Evolutionary conservation across 2,888 invertebrate genomes (phyloP).

Genomic region (Drosophila greeni): DNA sequence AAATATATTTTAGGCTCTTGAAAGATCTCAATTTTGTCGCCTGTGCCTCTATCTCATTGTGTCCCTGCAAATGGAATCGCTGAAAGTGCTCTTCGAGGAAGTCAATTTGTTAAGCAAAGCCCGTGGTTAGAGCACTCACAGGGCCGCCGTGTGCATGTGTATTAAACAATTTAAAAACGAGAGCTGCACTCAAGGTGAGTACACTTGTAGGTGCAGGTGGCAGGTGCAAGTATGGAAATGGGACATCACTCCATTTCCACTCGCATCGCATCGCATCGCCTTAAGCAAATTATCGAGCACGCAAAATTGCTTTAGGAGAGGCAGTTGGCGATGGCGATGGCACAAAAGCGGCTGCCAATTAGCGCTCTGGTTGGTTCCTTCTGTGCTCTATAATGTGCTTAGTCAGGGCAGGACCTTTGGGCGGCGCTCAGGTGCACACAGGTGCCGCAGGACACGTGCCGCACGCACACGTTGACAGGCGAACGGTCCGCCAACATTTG

Average conservation of each 20-base stretch:
- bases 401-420: constrained; percentile 62
- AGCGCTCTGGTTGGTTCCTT: constrained; percentile 51
- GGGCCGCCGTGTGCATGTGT: constrained; percentile 16
- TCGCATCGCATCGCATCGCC: constrained; percentile 43
- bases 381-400: constrained; percentile 57
- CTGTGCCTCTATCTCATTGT: constrained; percentile 8
- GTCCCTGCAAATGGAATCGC: constrained; percentile 9
- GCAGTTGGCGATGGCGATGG: constrained; percentile 37
- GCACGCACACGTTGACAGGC: constrained; percentile 24
- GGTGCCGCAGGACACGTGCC: constrained; percentile 59
- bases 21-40: constrained; percentile 4
- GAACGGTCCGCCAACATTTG: constrained; percentile 11
- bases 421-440: constrained; percentile 23
- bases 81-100: constrained; percentile 10
- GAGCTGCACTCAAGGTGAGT: constrained; percentile 24
- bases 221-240: neutral
- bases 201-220: neutral
- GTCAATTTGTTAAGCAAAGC: constrained; percentile 33
- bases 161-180: constrained; percentile 47
- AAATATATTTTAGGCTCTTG: neutral
- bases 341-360: constrained; percentile 68
- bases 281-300: constrained; percentile 68
- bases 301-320: constrained; percentile 59
- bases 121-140: constrained; percentile 4
- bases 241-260: neutral